Base-by-base conservation (phyloP, 2,888 invertebrate genomes). In the Drosophila pegasa region DNA sequence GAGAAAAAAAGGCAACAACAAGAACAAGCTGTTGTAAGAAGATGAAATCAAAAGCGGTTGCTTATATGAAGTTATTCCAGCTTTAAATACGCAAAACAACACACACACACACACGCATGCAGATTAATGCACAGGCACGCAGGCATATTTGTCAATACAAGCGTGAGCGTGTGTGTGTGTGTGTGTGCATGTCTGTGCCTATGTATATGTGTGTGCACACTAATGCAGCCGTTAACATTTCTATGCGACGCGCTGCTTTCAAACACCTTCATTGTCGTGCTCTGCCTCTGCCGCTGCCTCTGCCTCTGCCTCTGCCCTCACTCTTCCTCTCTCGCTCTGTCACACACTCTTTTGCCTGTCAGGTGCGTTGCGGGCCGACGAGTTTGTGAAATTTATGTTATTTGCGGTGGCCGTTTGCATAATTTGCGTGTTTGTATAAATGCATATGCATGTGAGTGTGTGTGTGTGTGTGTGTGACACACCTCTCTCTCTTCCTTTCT, bases 331-430 rank as follows among this genome's bases (percentile, higher is more conserved):
- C 29, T 43, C 14, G 16, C 35, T 57, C n/a, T 45, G 12, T 8
- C 18, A 33, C 47, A 9, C 20, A 12, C 60, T 33, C n/a, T 14
- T 60, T 35, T 37, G 45, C 22, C 71, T 62, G 68, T 76, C 82
- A 85, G 86, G 79, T 83, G 88, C 73, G 88, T 85, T 83, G 85
- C 67, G 68, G 80, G 74, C 82, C 86, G 88, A 71, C 82, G 77
- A 79, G 83, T 63, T 79, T 88, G 83, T 71, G 86, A 84, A 84
- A 84, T 84, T 84, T 84, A 84, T 84, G 83, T 88, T 84, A 84
- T 84, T 84, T 84, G 83, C 83, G 83, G 83, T 86, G 65, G 88
- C 80, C 83, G 83, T 88, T 84, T 84, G 83, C 83, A 84, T 84
- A 84, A 88, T 84, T 84, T 84, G 83, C 88, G 88, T 88, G 83